Evolutionary conservation across 92 coral and sea anemone genomes (phyloP), one percentile per base, ranked within the genome.

Genomic region (Nematostella vectensis): DNA sequence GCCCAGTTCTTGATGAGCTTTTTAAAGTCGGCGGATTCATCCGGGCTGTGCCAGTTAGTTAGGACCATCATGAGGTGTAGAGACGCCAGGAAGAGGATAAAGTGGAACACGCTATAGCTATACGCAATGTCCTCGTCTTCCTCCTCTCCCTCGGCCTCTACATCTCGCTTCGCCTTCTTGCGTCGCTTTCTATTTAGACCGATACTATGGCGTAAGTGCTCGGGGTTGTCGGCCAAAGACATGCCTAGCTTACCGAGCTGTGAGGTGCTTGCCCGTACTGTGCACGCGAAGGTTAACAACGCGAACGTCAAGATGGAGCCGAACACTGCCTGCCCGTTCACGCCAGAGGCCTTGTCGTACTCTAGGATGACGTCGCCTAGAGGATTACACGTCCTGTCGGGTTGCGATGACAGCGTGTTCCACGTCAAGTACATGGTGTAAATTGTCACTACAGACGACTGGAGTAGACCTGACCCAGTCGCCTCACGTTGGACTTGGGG

Each of bases 21-120:
- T 65, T 87, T 93, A 54, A 93, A 76, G 56, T 93, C 94, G 8
- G 87, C 85, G 24, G 59, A 67, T 44, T 93, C 94, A 25, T 87
- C 93, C 29, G 99, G 99, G 55, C 99, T 93, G 27, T 93, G 99
- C 99, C 99, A 93, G 79, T 93, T 93, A 1, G 99, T 93, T 29
- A 93, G 77, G 0, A 93, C 96, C 99, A 93, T 93, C 99, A 93
- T 93, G 4, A 93, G 63, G 29, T 93, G 96, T 38, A 93, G 63
- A 0, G 99, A 93, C 2, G 96, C 96, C 11, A 93, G 63, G 40
- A 81, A 87, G 30, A 93, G 77, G 2, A 87, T 84, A 54, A 93
- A 93, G 47, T 93, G 99, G 61, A 93, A 93, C 28, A 79, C 75
- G 1, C 96, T 85, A 58, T 93, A 93, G 43, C 95, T 93, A 31